Evolutionary conservation across 2,888 invertebrate genomes (phyloP).

Genomic region (Argyresthia goedartella): DNA sequence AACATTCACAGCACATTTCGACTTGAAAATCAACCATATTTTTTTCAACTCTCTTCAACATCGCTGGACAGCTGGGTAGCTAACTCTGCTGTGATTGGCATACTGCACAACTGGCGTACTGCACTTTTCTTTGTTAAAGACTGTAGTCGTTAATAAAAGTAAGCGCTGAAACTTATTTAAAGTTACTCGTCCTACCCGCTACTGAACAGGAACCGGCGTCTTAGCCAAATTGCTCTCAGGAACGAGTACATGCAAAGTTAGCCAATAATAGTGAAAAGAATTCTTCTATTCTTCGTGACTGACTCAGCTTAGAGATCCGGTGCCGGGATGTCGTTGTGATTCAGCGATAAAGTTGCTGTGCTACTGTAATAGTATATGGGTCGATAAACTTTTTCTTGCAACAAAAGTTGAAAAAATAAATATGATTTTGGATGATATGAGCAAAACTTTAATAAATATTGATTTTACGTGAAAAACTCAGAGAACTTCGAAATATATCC

Average conservation of each 20-base stretch:
- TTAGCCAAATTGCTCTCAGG: slow-evolving; percentile 8
- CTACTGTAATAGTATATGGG: too few relatives aligned
- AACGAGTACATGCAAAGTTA: slow-evolving; percentile 8
- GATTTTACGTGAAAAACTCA: too few relatives aligned
- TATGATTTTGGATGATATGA: too few relatives aligned
- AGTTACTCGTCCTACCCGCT: slow-evolving; percentile 2
- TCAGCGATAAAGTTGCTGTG: too few relatives aligned
- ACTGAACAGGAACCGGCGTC: not conserved
- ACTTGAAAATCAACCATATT: not conserved
- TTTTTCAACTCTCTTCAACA: not conserved
- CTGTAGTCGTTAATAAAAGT: slow-evolving; percentile 9
- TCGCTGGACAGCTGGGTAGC: not conserved
- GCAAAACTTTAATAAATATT: too few relatives aligned
- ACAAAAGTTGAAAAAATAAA: too few relatives aligned
- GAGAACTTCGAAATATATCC: too few relatives aligned
- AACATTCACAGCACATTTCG: not conserved
- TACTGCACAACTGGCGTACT: not conserved
- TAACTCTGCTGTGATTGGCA: not conserved
- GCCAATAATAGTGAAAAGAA: slow-evolving; percentile 6
- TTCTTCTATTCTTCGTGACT: not conserved
- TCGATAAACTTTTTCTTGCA: too few relatives aligned
- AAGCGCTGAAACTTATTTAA: slow-evolving; percentile 8
- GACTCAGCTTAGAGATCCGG: not conserved
- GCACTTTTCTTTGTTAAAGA: slow-evolving; percentile 3
- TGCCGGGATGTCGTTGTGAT: too few relatives aligned